phyloP scores from a whole-genome alignment of 2,888 invertebrate species.

The Limnephilus auricula region DNA sequence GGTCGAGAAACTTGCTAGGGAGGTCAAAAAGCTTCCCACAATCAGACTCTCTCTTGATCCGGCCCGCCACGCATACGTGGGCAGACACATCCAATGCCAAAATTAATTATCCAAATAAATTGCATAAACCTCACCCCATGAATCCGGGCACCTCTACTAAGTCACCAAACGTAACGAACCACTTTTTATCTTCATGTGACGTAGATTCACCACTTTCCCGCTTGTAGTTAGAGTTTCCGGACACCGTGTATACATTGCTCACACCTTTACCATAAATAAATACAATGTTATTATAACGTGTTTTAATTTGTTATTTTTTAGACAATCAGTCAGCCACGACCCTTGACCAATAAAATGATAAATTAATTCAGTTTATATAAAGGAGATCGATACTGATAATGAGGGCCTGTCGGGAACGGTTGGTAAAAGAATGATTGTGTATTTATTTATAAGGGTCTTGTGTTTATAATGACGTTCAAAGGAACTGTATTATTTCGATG shows the following conservation, averaged over 20 bases:
- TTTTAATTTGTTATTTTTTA: background rate
- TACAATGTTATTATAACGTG: background rate
- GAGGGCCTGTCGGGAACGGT: background rate
- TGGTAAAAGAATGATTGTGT: slow-evolving; percentile 47
- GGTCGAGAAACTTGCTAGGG: too few relatives aligned
- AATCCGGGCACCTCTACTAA: too few relatives aligned
- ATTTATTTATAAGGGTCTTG: slow-evolving; percentile 52
- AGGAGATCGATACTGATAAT: slow-evolving; percentile 10
- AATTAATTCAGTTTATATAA: background rate
- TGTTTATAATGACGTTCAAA: slow-evolving; percentile 38
- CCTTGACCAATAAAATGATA: background rate
- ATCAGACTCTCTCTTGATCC: too few relatives aligned
- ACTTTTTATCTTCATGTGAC: too few relatives aligned
- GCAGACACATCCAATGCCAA: too few relatives aligned
- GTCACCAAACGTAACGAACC: too few relatives aligned
- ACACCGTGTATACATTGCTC: background rate
- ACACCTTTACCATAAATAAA: background rate
- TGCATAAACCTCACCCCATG: too few relatives aligned
- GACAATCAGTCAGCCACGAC: background rate
- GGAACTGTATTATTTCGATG: slow-evolving; percentile 16
- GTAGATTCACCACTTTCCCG: too few relatives aligned
- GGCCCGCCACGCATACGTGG: too few relatives aligned
- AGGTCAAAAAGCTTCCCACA: too few relatives aligned
- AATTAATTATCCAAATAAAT: too few relatives aligned
- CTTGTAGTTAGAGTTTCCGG: too few relatives aligned